Evolutionary conservation across 2,797 vertebrate species (phyloP), one percentile per base, ranked within the genome.

Genomic region (Phrynocephalus guinanensis): DNA sequence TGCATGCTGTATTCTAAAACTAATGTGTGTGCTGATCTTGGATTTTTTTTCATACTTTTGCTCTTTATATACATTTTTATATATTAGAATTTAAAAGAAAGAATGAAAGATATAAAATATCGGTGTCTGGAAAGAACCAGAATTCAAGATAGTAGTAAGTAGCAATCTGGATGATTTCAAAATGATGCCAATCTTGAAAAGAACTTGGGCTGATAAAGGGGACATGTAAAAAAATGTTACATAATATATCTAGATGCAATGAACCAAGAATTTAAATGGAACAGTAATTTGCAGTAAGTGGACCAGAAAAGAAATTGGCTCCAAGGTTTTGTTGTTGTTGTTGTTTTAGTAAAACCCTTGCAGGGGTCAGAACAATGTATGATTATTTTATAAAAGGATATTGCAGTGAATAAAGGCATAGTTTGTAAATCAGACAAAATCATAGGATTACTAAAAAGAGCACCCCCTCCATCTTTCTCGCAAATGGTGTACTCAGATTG

Each of bases 1-100:
- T 95, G 94, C 94, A 96, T 86, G 93, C 78, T 70, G 73, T 84
- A 85, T 30, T 67, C 18, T 10, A 92, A 90, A 89, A 66, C 38
- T 87, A 26, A 48, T 73, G 80, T 89, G 89, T 82, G 71, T 76
- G 73, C 18, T 9, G 85, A 93, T 87, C 89, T 91, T 89, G 85
- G 24, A 88, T 70, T 5, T 56, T 30, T 30, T 52, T 72, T 33
- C 56, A 68, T 73, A 67, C 18, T 20, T 26, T 56, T 56, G 52
- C 70, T 44, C 44, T 89, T 91, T 88, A 84, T 90, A 87, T 82
- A 16, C 48, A 33, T 89, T 91, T 88, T 82, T 90, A 87, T 82
- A 16, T 38, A 33, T 0, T 56, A 85, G 86, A 79, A 38, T 52
- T 66, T 92, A 90, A 85, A 83, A 87, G 86, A 79, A 82, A 86